phyloP scores from a whole-genome alignment of 2,888 invertebrate species.

The Eupithecia subumbrata region DNA sequence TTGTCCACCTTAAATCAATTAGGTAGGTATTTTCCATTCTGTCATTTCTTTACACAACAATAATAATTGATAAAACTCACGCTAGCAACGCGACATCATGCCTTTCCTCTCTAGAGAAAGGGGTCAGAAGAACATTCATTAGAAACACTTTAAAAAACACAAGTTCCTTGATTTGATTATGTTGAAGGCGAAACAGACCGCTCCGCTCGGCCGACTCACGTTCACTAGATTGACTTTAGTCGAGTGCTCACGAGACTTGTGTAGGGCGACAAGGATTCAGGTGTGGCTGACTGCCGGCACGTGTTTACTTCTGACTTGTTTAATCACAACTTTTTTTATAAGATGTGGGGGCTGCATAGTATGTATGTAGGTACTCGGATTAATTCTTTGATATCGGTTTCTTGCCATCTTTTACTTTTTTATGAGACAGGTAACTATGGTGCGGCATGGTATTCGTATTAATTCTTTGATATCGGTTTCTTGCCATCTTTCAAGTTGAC shows the following conservation, averaged over 20 bases:
- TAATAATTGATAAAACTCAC: slow-evolving; percentile 47
- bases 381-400: no score
- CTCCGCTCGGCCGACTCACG: background rate
- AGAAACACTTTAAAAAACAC: slow-evolving; percentile 19
- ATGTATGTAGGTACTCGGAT: no score
- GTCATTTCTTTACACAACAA: background rate
- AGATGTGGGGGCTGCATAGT: no score
- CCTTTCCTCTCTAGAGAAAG: slow-evolving; percentile 53
- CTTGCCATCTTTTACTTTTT: no score
- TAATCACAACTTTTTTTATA: background rate
- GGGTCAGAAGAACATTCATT: slow-evolving; percentile 59
- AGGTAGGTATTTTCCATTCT: slow-evolving; percentile 5
- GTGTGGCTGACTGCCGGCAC: background rate
- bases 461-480: background rate
- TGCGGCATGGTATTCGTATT: no score
- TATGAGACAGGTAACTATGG: no score
- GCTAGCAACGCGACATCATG: slow-evolving; percentile 53
- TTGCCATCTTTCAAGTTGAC: background rate
- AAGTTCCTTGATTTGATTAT: background rate
- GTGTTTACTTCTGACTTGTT: background rate
- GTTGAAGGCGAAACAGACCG: background rate
- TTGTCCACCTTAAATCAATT: background rate
- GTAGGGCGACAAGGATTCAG: slow-evolving; percentile 2
- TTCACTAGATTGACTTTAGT: background rate
- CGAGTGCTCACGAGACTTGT: background rate